Conservation (phyloP, 2,888 invertebrate genomes). For the Dasysyrphus albostriatus region DNA sequence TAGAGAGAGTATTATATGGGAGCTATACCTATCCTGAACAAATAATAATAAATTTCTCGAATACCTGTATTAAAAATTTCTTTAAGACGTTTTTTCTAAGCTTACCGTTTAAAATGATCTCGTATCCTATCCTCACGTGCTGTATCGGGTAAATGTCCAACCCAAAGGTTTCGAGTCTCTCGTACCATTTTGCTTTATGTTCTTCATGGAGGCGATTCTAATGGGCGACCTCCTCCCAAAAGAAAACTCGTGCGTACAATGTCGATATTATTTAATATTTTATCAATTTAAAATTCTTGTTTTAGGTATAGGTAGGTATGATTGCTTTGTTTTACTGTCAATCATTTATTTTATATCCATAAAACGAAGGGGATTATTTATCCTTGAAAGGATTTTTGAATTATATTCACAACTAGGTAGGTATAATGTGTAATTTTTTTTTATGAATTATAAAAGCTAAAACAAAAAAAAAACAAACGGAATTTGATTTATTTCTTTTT, state of each 20-base stretch:
- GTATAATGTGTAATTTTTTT: constrained; percentile 24
- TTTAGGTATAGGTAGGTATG: background rate
- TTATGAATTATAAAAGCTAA: constrained; percentile 47
- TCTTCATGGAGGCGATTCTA: constrained; percentile 88
- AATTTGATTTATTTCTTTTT: constrained; percentile 40
- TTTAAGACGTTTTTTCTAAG: constrained; percentile 50
- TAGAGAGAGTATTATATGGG: no score
- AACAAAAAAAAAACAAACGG: constrained; percentile 45
- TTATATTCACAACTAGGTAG: constrained; percentile 20
- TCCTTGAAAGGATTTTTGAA: constrained; percentile 47
- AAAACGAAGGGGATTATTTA: constrained; percentile 30
- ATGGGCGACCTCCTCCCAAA: constrained; percentile 80
- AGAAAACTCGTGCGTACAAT: constrained; percentile 58
- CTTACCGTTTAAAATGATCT: constrained; percentile 98
- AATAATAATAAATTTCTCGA: no score
- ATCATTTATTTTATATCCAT: constrained; percentile 52
- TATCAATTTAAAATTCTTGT: constrained; percentile 17
- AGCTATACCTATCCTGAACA: no score
- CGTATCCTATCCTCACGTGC: constrained; percentile 98
- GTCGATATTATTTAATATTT: constrained; percentile 50
- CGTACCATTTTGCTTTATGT: constrained; percentile 99
- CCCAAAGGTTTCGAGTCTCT: constrained; percentile 99
- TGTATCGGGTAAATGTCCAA: constrained; percentile 99
- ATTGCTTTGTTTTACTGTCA: constrained; percentile 61
- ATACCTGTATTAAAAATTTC: no score